phyloP scores from a whole-genome alignment of 2,888 invertebrate genomes.

The Harmothoe impar region DNA sequence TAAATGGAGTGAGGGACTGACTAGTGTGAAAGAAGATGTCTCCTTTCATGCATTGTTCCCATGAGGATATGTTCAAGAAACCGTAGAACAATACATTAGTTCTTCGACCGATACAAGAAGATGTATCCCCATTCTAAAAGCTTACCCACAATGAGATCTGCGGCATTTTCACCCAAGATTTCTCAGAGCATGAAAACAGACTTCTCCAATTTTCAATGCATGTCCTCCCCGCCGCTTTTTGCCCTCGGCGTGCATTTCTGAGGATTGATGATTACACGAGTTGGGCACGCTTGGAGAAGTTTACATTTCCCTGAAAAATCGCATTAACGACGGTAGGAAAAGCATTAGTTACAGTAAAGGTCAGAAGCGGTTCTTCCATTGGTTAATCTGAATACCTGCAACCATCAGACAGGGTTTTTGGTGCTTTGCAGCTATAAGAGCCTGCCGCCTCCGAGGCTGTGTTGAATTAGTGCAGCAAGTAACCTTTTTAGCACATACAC shows the following conservation, averaged over 20 bases:
- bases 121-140: neutral
- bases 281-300: neutral
- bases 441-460: neutral
- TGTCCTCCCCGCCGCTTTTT: neutral
- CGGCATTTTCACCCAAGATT: neutral
- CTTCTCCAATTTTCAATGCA: neutral
- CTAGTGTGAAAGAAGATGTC: too few species aligned
- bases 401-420: neutral
- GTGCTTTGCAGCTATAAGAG: neutral
- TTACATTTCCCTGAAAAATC: slow-evolving; percentile 24
- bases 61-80: slow-evolving; percentile 29
- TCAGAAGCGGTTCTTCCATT: slow-evolving; percentile 18
- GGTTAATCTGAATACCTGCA: slow-evolving; percentile 26
- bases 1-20: too few species aligned
- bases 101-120: neutral
- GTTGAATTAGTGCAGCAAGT: neutral
- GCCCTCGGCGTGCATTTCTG: neutral
- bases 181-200: neutral
- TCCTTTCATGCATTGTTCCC: neutral
- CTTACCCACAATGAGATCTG: neutral
- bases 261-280: neutral
- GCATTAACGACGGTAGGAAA: slow-evolving; percentile 21
- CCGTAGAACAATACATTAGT: neutral
- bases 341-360: slow-evolving; percentile 42
- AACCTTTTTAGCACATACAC: slow-evolving; percentile 18